Conservation (phyloP, 2,888 invertebrate species). For the Hirtodrosophila confusa region DNA sequence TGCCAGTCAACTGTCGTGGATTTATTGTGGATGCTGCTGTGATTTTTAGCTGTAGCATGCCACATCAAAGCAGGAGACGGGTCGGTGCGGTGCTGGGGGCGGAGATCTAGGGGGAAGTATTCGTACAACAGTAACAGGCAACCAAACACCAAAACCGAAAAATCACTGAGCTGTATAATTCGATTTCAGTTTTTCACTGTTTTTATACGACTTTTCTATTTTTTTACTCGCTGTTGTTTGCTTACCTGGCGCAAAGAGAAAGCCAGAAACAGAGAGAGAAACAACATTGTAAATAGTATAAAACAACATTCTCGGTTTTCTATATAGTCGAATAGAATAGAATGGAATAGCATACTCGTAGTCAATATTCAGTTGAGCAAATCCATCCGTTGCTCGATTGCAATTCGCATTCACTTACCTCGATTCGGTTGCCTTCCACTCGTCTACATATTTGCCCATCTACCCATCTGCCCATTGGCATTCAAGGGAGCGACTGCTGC, state of each 20-base stretch:
- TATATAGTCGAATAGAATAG: constrained; percentile 49
- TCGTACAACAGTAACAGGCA: constrained; percentile 61
- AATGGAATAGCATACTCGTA: constrained; percentile 58
- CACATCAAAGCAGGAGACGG: constrained; percentile 61
- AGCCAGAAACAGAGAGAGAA: constrained; percentile 2
- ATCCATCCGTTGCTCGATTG: constrained; percentile 69
- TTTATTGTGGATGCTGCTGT: constrained; percentile 66
- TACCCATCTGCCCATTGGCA: constrained; percentile 21
- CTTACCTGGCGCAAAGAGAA: constrained; percentile 55
- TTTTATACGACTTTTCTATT: constrained; percentile 18
- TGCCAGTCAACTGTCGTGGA: constrained; percentile 74
- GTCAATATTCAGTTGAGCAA: constrained; percentile 80
- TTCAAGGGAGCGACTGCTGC: constrained; percentile 4
- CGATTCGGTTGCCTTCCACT: constrained; percentile 27
- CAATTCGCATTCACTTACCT: constrained; percentile 67
- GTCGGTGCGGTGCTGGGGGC: background rate
- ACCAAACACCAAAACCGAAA: constrained; percentile 79
- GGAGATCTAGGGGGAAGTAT: constrained; percentile 16
- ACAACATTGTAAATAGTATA: constrained; percentile 45
- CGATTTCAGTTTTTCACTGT: constrained; percentile 83
- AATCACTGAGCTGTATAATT: constrained; percentile 82
- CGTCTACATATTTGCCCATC: background rate
- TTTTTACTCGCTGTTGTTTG: constrained; percentile 74
- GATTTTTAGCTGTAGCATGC: constrained; percentile 74
- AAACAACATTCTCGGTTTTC: constrained; percentile 68